Base-by-base conservation (phyloP, 2,888 invertebrate species). In the Coecobrya sp. region DNA sequence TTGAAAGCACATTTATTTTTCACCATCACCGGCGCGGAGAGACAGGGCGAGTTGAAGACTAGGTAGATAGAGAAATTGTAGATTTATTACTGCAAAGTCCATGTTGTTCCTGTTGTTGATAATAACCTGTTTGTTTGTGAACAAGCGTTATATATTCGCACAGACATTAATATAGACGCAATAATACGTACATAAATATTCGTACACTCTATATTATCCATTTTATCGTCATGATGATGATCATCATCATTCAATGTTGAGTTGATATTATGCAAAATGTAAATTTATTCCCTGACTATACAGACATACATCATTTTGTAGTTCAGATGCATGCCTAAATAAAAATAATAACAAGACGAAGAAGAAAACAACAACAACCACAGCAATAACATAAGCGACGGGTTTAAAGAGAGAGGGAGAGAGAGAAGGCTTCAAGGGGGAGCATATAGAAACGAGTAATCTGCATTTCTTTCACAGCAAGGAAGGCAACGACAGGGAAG, bases 381-480 rank as follows among this genome's bases (percentile, higher is more conserved):
- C 68, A 68, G 49, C 16, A 49, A 49, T 49, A 49, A 49, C 22
- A 19, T 45, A 13, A 45, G 85, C 65, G 22, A 27, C 62, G 62
- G 42, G 62, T 16, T 52, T 25, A 19, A 16, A 10, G 5, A 49
- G 55, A 55, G 55, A 55, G 19, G 19, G 85, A 86, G 68, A 68
- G 86, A 73, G 70, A 85, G 25, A 68, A 25, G 10, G 27, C 82
- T 30, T 82, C 59, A 82, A 84, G 85, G 85, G 82, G 85, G 85
- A 85, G 85, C 85, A 85, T 85, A 65, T n/a, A 76, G 59, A 13
- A 68, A 62, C 86, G 30, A 70, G 30, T 86, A 87, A 87, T 87
- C 76, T 76, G 59, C 76, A 87, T 76, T 87, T 76, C 76, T 76
- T 86, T 87, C 87, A 87, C 76, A 87, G 73, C 70, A 86, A 52